Base-by-base conservation (phyloP, 2,888 invertebrate species). In the Cacoxenus indagator region DNA sequence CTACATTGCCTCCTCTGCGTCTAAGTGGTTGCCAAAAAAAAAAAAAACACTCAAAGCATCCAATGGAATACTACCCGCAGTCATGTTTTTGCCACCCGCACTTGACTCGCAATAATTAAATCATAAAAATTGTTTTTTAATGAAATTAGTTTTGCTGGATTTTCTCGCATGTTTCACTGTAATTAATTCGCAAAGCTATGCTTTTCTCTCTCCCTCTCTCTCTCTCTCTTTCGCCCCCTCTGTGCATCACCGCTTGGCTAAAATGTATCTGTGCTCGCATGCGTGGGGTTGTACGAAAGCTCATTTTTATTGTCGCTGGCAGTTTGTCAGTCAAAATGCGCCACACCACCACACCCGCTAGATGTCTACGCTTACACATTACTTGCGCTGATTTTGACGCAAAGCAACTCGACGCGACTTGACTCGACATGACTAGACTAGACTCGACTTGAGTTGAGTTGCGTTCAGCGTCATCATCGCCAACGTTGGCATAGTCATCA, bases 101-200 rank as follows among this genome's bases (percentile, higher is more conserved):
- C 67, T 70, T 54, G 54, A 48, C 54, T 29, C 43, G 24, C 66
- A 74, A 72, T 78, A 81, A 84, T 83, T 75, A 78, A 83, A 81
- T 78, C 74, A 79, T 83, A 76, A 76, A 78, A 73, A 73, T 76
- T 31, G 67, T 70, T 77, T 76, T 81, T 79, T 77, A 83, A 84
- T 79, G 68, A 78, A 76, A 78, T 75, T 76, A 67, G 68, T 73
- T 75, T 67, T 66, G 69, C 66, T 69, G 68, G 68, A 72, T 71
- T 71, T 73, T 71, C 67, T 65, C 70, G 70, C 73, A 67, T 66
- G 69, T 70, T 62, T 70, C 70, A 67, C 59, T 70, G 73, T 72
- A 75, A 75, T 75, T 72, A 77, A 74, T 77, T 73, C 73, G 68
- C 67, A 67, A 46, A 48, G 48, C 51, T 26, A n/a, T n/a, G n/a